Evolutionary conservation across 2,888 invertebrate species (phyloP), one percentile per base, ranked within the genome.

Genomic region (Priocnemis perturbator): DNA sequence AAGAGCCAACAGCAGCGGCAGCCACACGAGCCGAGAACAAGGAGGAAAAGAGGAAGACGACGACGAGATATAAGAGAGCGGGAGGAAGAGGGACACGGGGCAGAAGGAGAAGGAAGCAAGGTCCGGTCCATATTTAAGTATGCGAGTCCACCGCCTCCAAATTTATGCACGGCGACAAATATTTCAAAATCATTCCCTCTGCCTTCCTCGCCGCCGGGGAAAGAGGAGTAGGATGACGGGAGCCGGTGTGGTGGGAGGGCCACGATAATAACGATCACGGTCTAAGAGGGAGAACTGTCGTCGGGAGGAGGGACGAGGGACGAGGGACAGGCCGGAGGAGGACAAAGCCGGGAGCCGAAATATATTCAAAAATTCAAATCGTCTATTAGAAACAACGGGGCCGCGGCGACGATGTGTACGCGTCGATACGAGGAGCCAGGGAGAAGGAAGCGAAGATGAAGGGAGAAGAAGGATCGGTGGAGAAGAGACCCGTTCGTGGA

Each of bases 161-260:
- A 87, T 87, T 87, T 87, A 88, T 87, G 86, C 79, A 66, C 74
- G 85, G 86, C 86, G 87, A 87, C 85, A 87, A 87, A 87, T 87
- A 87, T 87, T 87, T 87, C 86, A 86, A 87, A 87, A 87, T 86
- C 83, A 78, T 81, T 81, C 79, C 74, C 73, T 73, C 64, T 65
- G 21, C 60, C 56, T 60, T 50, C 57, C n/a, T 48, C 57, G 30
- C 61, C 30, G 53, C 60, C 59, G 55, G 45, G 3, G 47, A 30
- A 67, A 61, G 58, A 47, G 26, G 14, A 30, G 65, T 21, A 64
- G 15, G 59, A 73, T 71, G 73, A 76, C 68, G 71, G 65, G 61
- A 69, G 71, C 30, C 70, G 59, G 57, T 66, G 60, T 73, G 71
- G 71, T 73, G 73, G 70, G 64, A 64, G 71, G 68, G 44, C 17